phyloP scores from a whole-genome alignment of 2,888 invertebrate species.

The Mechanitis mazaeus region DNA sequence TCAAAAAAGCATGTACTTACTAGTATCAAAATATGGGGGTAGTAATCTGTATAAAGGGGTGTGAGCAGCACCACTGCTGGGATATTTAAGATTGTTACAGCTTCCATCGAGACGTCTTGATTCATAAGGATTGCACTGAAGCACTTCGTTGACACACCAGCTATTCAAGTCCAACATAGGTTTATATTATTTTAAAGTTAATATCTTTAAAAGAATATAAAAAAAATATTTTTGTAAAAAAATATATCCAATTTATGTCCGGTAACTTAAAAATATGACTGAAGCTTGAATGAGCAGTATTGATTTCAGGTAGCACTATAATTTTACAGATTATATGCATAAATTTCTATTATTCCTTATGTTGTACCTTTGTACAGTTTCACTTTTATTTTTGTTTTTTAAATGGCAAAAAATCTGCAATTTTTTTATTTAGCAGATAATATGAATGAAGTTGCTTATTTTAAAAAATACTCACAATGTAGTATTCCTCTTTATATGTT shows the following conservation, averaged over 20 bases:
- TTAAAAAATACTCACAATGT: constrained; percentile 11
- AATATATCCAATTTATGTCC: no score
- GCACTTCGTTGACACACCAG: constrained; percentile 50
- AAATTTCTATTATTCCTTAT: no score
- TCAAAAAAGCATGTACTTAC: constrained; percentile 29
- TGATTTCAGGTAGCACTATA: no score
- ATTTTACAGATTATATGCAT: no score
- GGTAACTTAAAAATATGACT: no score
- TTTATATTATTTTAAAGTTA: neutral
- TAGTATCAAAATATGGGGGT: constrained; percentile 44
- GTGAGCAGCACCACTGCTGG: constrained; percentile 45
- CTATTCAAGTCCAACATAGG: constrained; percentile 30
- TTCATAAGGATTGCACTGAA: constrained; percentile 49
- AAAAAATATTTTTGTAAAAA: neutral
- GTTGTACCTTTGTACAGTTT: no score
- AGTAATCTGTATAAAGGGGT: constrained; percentile 49
- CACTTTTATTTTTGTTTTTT: no score
- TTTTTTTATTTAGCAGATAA: no score
- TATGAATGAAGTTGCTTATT: no score
- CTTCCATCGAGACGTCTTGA: constrained; percentile 53
- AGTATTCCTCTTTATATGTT: constrained; percentile 33
- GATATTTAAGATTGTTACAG: constrained; percentile 52
- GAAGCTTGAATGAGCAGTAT: no score
- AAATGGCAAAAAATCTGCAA: no score
- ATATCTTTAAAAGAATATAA: neutral